phyloP scores from a whole-genome alignment of 2,888 invertebrate species.

The Leucoma salicis region DNA sequence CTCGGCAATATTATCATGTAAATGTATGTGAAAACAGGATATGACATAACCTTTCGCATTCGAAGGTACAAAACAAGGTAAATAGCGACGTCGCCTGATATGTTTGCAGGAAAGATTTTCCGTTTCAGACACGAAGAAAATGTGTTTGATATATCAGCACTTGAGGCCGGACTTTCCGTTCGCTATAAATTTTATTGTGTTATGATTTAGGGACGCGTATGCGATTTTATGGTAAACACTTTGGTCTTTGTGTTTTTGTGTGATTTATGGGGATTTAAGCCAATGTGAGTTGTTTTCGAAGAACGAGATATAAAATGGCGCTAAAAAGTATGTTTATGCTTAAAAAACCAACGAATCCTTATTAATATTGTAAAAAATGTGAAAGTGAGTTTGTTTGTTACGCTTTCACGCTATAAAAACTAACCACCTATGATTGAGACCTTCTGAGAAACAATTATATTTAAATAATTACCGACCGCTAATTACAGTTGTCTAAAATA shows the following conservation, averaged over 20 bases:
- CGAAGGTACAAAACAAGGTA: conserved; percentile 37
- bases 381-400: no score
- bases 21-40: not conserved
- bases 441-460: no score
- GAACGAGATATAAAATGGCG: not conserved
- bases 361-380: no score
- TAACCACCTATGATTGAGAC: no score
- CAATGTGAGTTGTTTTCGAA: not conserved
- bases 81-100: conserved; percentile 55
- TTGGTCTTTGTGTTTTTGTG: conserved; percentile 68
- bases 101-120: conserved; percentile 75
- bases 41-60: not conserved
- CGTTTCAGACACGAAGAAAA: conserved; percentile 74
- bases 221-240: conserved; percentile 80
- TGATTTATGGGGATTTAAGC: conserved; percentile 62
- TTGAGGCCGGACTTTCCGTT: conserved; percentile 79
- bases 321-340: not conserved
- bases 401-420: no score
- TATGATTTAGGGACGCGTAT: conserved; percentile 78
- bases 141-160: conserved; percentile 80
- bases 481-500: no score
- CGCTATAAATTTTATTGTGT: conserved; percentile 80
- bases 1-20: not conserved
- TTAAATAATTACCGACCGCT: no score
- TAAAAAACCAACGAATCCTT: conserved; percentile 5